Evolutionary conservation across 1,140 invertebrate genomes (phyloP), one percentile per base, ranked within the genome.

Genomic region (Drosophila bipectinata): DNA sequence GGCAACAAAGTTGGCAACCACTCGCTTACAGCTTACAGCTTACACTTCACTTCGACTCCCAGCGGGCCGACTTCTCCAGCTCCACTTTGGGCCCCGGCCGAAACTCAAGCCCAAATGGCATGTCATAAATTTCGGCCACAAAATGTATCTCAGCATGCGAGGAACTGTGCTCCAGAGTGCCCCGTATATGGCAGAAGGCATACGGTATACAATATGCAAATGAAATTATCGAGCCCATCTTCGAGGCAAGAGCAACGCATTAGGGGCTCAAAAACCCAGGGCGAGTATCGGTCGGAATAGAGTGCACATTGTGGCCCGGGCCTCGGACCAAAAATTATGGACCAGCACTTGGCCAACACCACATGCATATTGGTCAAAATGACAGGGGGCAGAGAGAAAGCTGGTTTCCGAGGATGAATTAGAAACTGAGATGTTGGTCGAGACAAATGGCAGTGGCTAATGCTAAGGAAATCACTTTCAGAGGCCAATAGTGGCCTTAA

Each of bases 1-100:
- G 74, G 56, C 82, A 79, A 87, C 79, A 82, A 85, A 85, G 74
- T 85, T 85, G 60, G 24, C 54, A 53, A 59, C 56, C 77, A 78
- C 77, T 78, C 78, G 60, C 49, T 63, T 63, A 34, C 51, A 47
- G 24, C 44, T 48, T 9, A 41, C 30, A 28, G 24, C 44, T 48
- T 14, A 41, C 30, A 39, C 34, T 18, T 21, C 2, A 14, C 44
- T 47, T 24, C 49, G n/a, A n/a, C 18, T 54, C 26, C 48, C 48
- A 47, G 28, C 9, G 39, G 37, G 32, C 49, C 21, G 39, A 39
- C 24, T 18, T 18, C 41, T 44, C 44, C 18, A 1, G 18, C 44
- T 47, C 18, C 44, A 21, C 44, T 47, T 21, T 18, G 9, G 18
- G 5, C 34, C 15, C 39, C 30, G 53, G 32, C 32, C 51, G 30